Evolutionary conservation across 1,140 invertebrate genomes (phyloP).

Genomic region (Drosophila lowei): DNA sequence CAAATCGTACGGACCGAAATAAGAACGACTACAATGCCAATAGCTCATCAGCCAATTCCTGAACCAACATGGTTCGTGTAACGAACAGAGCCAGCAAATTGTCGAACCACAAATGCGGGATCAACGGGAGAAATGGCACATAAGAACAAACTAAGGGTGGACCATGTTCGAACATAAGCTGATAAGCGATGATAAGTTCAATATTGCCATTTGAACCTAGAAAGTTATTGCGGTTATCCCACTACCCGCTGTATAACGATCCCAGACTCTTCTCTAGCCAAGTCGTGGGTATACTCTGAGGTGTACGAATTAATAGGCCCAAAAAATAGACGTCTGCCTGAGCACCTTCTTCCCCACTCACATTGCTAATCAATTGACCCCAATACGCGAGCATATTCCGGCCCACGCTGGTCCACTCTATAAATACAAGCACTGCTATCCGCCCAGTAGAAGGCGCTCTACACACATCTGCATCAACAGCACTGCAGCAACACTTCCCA

Average conservation of each 20-base stretch:
- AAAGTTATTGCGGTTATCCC: no score
- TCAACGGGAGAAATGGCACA: slow-evolving; percentile 55
- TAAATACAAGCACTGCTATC: slow-evolving; percentile 57
- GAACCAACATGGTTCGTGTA: slow-evolving; percentile 65
- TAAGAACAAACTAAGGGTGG: slow-evolving; percentile 50
- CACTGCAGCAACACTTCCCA: slow-evolving; percentile 48
- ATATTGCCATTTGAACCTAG: neutral
- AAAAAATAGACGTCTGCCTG: slow-evolving; percentile 36
- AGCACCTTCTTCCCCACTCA: slow-evolving; percentile 44
- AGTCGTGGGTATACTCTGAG: no score
- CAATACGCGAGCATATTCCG: slow-evolving; percentile 56
- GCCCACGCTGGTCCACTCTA: slow-evolving; percentile 71
- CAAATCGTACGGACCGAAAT: slow-evolving; percentile 14
- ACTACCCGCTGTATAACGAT: no score
- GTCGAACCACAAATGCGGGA: slow-evolving; percentile 66
- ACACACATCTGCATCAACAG: slow-evolving; percentile 67
- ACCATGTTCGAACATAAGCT: slow-evolving; percentile 41
- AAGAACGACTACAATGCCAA: slow-evolving; percentile 8
- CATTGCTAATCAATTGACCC: slow-evolving; percentile 64
- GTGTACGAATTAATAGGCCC: neutral
- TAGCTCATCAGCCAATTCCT: slow-evolving; percentile 66
- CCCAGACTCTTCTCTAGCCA: no score
- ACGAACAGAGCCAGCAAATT: slow-evolving; percentile 67
- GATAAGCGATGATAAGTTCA: slow-evolving; percentile 7
- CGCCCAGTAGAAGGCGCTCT: slow-evolving; percentile 49